These are phyloP conservation scores for Leptobrachium ailaonicum DNA, from an alignment of 2,113 vertebrate genomes.

Conservation along the genomic window DNA sequence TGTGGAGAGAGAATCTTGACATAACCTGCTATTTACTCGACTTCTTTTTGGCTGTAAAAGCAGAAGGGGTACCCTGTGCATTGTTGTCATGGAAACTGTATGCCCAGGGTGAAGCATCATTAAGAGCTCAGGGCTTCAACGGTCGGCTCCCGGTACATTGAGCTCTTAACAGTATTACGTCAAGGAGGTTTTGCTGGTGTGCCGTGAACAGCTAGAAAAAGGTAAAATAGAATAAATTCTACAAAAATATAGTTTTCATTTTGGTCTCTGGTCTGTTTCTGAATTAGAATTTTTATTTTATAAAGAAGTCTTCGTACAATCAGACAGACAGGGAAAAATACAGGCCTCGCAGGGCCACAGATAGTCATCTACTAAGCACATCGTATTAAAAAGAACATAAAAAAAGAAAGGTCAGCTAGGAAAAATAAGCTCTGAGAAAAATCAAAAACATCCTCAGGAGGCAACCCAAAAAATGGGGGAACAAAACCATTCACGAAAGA, in stretches of 20 bases:
- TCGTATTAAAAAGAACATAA: no score
- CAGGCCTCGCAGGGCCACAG: no score
- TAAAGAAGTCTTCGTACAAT: no score
- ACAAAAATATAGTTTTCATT: not conserved
- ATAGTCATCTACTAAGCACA: no score
- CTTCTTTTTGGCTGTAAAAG: constrained; percentile 53
- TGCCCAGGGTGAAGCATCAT: constrained; percentile 51
- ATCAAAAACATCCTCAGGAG: no score
- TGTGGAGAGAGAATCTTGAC: not conserved
- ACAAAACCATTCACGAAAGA: no score
- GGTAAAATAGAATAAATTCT: not conserved
- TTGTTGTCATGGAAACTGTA: constrained; percentile 69
- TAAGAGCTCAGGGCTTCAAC: constrained; percentile 12
- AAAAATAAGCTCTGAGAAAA: no score
- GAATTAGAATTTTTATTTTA: no score
- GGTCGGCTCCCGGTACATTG: constrained; percentile 19
- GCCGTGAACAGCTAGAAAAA: not conserved
- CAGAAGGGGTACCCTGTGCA: constrained; percentile 52
- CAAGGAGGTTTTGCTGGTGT: not conserved
- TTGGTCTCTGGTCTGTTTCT: no score
- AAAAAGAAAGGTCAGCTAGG: no score
- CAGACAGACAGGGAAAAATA: no score
- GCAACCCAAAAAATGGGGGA: no score
- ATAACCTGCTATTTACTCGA: constrained; percentile 33
- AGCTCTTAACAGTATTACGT: constrained; percentile 7